Evolutionary conservation across 2,113 vertebrate species (phyloP), one percentile per base, ranked within the genome.

Genomic region (Poecile atricapillus): DNA sequence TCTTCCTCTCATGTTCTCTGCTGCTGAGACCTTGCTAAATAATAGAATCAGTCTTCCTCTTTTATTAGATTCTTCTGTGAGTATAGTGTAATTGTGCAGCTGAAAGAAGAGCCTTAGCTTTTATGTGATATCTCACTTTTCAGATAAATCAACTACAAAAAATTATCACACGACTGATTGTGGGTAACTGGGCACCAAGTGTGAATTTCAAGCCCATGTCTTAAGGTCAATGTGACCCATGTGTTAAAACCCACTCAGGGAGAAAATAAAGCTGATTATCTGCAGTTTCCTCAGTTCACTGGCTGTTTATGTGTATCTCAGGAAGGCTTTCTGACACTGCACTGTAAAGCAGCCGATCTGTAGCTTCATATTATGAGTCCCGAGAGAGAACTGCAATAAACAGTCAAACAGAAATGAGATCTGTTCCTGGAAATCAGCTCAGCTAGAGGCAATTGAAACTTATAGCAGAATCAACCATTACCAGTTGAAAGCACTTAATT

Each of bases 401-500:
- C 30, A 84, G 35, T 37, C 76, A 44, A 87, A 60, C 37, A 83
- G 76, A 88, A 90, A 95, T 89, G 37, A 86, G 31, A 98, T 35
- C 97, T 99, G 35, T 98, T 99, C 30, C 97, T 98, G 37, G 98
- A 99, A 52, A 98, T 98, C 96, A 98, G 98, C 96, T 98, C 2
- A 1, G 35, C 43, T 69, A 64, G 13, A 89, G 58, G 68, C 41
- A 87, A 76, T 95, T 43, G 97, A 98, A 62, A 96, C 98, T 59
- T 98, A 98, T 25, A 98, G 98, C 74, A 97, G 97, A 68, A 98
- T 99, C 94, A 99, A 98, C 69, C 95, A 98, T 73, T 62, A 41
- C 27, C 64, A 19, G 15, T 68, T 69, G 60, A 80, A 88, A 80
- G 31, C 37, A 58, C 46, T 41, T 80, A n/a, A 37, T 27, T 21